phyloP scores from a whole-genome alignment of 2,113 vertebrate genomes.

The Psilopsiagon aurifrons region DNA sequence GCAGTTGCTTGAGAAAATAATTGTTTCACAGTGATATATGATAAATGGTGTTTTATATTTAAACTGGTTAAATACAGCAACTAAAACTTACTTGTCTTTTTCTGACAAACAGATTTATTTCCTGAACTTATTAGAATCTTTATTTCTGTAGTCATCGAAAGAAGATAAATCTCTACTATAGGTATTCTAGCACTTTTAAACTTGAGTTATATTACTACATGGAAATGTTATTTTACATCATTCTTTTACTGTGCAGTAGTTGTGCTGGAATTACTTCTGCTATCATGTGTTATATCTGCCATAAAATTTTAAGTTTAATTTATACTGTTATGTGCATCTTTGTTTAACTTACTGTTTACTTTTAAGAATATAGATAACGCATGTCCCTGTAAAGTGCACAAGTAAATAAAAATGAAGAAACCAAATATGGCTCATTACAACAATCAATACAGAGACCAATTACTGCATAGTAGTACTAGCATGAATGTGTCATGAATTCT shows the following conservation, averaged over 20 bases:
- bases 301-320: not conserved
- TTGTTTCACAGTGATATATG: not conserved
- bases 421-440: not conserved
- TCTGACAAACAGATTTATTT: not conserved
- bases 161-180: not conserved
- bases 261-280: not conserved
- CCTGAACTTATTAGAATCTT: not conserved
- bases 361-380: not conserved
- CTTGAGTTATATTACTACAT: not conserved
- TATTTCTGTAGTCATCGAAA: not conserved
- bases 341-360: not conserved
- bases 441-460: not conserved
- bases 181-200: not conserved
- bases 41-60: not conserved
- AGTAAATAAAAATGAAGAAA: not conserved
- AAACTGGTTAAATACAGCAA: not conserved
- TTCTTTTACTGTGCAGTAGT: not conserved
- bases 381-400: not conserved
- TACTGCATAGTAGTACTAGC: not conserved
- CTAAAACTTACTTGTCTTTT: not conserved
- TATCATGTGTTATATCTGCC: not conserved
- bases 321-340: not conserved
- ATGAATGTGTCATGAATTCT: not conserved
- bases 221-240: not conserved
- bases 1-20: not conserved